Base-by-base conservation (phyloP, 35 echinoderm and acorn worm species). In the Lytechinus pictus region DNA sequence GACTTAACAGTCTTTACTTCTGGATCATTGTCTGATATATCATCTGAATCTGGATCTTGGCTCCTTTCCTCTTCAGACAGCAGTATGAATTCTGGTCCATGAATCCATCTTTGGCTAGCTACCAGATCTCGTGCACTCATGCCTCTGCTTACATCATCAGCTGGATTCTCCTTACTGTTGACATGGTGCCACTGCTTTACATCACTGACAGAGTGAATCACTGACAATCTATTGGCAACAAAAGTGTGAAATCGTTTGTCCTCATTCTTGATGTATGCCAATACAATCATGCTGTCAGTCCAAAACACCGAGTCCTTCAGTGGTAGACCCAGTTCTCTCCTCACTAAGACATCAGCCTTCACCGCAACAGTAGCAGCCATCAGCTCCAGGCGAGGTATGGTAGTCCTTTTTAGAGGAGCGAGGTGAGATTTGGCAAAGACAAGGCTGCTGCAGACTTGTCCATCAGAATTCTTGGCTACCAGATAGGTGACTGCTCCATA, bases 401-500 rank as follows among this genome's bases (percentile, higher is more conserved):
- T 95, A 16, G 51, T 58, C 92, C n/a, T 96, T 54, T 96, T 96
- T 27, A 94, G 29, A 10, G 94, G 92, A 5, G 95, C n/a, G 1
- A 96, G 28, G 72, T 86, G 86, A 3, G 91, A n/a, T n/a, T 96
- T 96, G 6, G 95, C 95, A 87, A 97, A 93, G 10, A 95, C 97
- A 95, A 97, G 3, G 88, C 87, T 60, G 61, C 87, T 94, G 27
- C 88, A 28, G 5, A 96, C 54, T 54, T 93, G 7, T 9, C 97
- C 91, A 28, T 95, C 87, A 13, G 87, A 5, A 27, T 96, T 96
- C 8, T 13, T 94, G 11, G 95, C 52, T 53, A 53, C 28, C 24
- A 96, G 53, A 53, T 95, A 97, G 11, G 97, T 61, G 4, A 86
- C 91, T 71, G 93, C 94, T 9, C 95, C 96, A 95, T 96, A 97